Evolutionary conservation across 1,140 invertebrate species (phyloP).

Genomic region (Platyscapa corneri): DNA sequence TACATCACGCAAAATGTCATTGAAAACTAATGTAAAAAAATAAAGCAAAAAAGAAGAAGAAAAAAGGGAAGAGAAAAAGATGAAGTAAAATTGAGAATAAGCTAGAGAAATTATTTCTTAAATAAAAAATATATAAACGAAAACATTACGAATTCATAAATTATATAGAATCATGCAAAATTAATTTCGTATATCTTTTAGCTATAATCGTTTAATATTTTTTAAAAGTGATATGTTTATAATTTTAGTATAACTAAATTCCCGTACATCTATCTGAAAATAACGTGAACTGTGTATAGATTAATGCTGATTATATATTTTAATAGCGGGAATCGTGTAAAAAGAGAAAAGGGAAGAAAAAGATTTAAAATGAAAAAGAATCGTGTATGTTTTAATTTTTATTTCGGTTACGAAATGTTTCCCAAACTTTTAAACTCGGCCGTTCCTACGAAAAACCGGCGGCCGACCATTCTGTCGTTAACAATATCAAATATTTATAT

Average conservation of each 20-base stretch:
- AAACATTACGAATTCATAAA: slow-evolving; percentile 18
- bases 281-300: background rate
- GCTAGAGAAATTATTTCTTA: background rate
- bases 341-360: too few relatives aligned
- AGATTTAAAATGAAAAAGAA: too few relatives aligned
- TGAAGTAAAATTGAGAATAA: slow-evolving; percentile 41
- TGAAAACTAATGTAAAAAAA: background rate
- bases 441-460: too few relatives aligned
- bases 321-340: too few relatives aligned
- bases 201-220: background rate
- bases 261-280: background rate
- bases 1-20: slow-evolving; percentile 10
- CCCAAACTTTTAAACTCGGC: too few relatives aligned
- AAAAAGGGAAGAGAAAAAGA: background rate
- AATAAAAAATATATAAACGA: slow-evolving; percentile 6
- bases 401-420: too few relatives aligned
- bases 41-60: background rate
- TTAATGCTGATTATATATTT: background rate
- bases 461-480: too few relatives aligned
- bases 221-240: background rate
- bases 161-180: background rate
- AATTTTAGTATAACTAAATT: background rate
- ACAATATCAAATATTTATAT: background rate
- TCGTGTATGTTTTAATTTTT: too few relatives aligned
- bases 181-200: background rate